Base-by-base conservation (phyloP, 92 coral and sea anemone genomes). In the Actinostola sp. region DNA sequence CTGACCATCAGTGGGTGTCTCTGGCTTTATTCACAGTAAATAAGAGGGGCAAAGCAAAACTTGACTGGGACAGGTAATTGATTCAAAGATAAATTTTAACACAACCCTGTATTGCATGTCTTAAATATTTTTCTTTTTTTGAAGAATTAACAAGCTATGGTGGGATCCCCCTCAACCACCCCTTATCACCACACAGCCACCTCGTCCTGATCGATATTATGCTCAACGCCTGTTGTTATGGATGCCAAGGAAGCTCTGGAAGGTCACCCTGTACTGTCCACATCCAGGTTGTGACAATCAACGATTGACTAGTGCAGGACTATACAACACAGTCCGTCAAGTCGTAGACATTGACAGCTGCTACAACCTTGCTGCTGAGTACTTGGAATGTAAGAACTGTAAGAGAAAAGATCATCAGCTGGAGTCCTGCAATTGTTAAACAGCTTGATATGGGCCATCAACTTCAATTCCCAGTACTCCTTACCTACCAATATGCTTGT, bases 211-310 rank as follows among this genome's bases (percentile, higher is more conserved):
- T 44, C 61, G 67, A n/a, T 80, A 39, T 58, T 80, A 73, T 56
- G 70, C 75, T 19, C 90, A 63, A 21, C 82, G 78, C 0, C 54
- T 85, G 73, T 34, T 85, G 30, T 46, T 85, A 36, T 85, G 86
- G 90, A 85, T 79, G 86, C 90, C 90, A 11, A 79, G 79, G 60
- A 85, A 85, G 70, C 74, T 85, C 62, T 86, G 86, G 90, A 59
- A 48, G 14, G 70, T 80, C 32, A 55, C 29, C 24, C 20, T 80
- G 68, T 8, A 38, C 41, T 72, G 80, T 51, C 87, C 82, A 21
- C 82, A 82, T 35, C 35, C 74, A 23, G 15, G 54, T 1, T 83
- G 88, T 70, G 53, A 61, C 21, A 49, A 83, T 24, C 28, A 44
- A 10, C 44, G 35, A 32, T 39, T 81, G 0, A 55, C 75, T 1